Base-by-base conservation (phyloP, 2,888 invertebrate species). In the Ichneumoninae sp. region DNA sequence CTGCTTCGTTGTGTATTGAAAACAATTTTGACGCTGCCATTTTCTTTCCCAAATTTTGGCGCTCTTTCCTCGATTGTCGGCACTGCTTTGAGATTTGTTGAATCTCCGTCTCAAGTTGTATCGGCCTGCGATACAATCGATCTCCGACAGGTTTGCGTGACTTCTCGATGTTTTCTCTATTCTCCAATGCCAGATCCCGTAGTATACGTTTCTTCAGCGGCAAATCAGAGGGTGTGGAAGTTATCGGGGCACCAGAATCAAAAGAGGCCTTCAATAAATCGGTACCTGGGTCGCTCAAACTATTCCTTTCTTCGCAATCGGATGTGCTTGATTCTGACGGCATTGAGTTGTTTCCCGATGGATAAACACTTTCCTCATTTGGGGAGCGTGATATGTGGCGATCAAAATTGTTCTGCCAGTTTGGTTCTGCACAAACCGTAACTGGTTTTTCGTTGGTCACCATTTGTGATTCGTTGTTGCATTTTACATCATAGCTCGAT, bases 161-260 rank as follows among this genome's bases (percentile, higher is more conserved):
- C 16, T 62, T 65, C 13, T 8, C 60, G 26, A 78, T 69, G 6
- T 80, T 54, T 13, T 50, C 65, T 13, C 16, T 16, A 75, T 75
- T 79, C 10, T 50, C 5, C 1, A 54, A 13, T 1, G 22, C 65
- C 36, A 83, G 26, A n/a, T 66, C 74, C 6, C 36, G 74, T 7
- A 87, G 57, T 40, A 85, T 84, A 1, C 83, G 72, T 52, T 87
- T 87, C 40, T 86, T 85, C 47, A 79, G 50, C 26, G 86, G 86
- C 62, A 89, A 85, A 75, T 86, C 77, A 72, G 68, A 82, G 75
- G 80, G 78, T 76, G 80, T 30, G 60, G 76, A 81, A 16, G 40
- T 22, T 0, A 54, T 30, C 47, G 36, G 33, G 0, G 13, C 26
- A 1, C n/a, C n/a, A 6, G 57, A 40, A 47, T 68, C 19, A 40